Evolutionary conservation across 92 coral and sea anemone genomes (phyloP), one percentile per base, ranked within the genome.

Genomic region (Actinernus sp.): DNA sequence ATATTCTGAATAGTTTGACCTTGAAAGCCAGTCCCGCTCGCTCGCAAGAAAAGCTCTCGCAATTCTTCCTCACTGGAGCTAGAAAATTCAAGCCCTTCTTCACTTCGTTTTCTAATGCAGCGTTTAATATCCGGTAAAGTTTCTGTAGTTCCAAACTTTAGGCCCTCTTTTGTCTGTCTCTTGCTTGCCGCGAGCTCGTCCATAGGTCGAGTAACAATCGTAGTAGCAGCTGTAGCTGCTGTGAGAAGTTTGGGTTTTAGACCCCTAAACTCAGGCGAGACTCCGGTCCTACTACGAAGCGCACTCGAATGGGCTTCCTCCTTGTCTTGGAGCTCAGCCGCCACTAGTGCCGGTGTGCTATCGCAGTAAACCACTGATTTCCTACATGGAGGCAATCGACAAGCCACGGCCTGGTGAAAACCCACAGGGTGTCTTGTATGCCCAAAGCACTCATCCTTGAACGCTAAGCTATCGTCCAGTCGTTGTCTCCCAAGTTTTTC

Each of bases 1-100:
- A 14, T 14, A 36, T 7, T 36, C 41, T 14, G 41, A 7, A 7
- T 36, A n/a, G n/a, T n/a, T n/a, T n/a, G n/a, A n/a, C n/a, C n/a
- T n/a, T n/a, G n/a, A n/a, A n/a, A n/a, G n/a, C n/a, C n/a, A 7
- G 14, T 36, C 14, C 8, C 7, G 41, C 41, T 36, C 41, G 41
- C 41, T 36, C 41, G 7, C 14, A 36, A 7, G 4, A 51, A 41
- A 21, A 74, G 64, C 51, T 74, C 82, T 24, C 64, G 63, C 49
- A 74, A 16, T 46, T 74, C 82, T 1, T 74, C 82, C 3, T 74
- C 82, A 36, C 82, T 74, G 1, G 82, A 74, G 49, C 82, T 74
- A 10, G 82, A 74, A 11, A 62, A 22, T 25, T 73, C 78, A 33
- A 71, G n/a, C 38, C 75, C 82, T 26, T 52, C 64, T 2, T 74